Evolutionary conservation across 2,113 vertebrate genomes (phyloP).

Genomic region (Cynocephalus volans): DNA sequence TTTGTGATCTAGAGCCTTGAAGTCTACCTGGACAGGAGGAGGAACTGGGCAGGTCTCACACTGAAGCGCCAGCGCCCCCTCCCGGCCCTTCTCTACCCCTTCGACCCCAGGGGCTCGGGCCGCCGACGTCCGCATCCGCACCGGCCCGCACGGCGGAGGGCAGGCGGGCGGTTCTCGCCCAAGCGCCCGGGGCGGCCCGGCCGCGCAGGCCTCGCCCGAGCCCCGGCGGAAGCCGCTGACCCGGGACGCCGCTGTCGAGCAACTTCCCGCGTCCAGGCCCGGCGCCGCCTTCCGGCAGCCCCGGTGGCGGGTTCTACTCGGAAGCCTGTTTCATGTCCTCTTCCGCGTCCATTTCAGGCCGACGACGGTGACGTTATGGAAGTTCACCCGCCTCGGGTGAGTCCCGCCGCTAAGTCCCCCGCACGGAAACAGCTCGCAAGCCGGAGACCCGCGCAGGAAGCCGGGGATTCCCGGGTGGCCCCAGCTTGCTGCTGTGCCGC

Average conservation of each 20-base stretch:
- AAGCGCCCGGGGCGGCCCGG: not conserved
- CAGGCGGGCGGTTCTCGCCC: too few species aligned
- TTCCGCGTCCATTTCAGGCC: not conserved
- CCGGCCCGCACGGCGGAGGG: too few species aligned
- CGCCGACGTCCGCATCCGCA: not conserved
- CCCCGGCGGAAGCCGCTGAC: not conserved
- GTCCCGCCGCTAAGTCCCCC: not conserved
- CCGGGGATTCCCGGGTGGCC: too few species aligned
- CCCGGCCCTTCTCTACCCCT: not conserved
- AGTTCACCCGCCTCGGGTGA: not conserved
- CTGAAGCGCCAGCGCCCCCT: not conserved
- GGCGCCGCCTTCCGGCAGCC: not conserved
- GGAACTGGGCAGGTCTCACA: not conserved
- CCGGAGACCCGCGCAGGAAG: too few species aligned
- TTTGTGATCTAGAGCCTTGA: not conserved
- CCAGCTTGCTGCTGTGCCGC: too few species aligned
- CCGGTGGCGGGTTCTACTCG: not conserved
- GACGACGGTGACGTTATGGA: not conserved
- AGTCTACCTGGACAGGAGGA: not conserved
- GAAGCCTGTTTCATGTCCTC: not conserved
- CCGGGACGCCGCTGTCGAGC: not conserved
- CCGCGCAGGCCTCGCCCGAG: too few species aligned
- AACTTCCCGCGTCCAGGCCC: accelerated
- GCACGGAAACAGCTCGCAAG: not conserved
- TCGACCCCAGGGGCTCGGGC: too few species aligned